Evolutionary conservation across 2,113 vertebrate species (phyloP).

Genomic region (Falco punctatus): DNA sequence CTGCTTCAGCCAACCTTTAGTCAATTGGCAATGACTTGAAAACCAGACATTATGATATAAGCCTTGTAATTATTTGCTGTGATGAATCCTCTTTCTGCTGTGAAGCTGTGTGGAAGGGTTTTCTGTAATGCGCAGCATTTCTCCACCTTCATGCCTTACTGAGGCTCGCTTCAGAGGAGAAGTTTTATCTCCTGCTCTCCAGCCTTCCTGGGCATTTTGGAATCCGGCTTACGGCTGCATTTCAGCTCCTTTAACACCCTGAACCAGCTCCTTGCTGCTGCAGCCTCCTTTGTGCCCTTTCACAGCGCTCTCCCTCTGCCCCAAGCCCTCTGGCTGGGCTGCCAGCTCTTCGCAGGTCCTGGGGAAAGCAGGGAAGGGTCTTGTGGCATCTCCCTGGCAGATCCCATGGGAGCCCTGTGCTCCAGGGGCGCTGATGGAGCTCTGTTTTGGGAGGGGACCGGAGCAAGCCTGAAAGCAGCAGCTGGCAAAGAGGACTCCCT

Average conservation of each 20-base stretch:
- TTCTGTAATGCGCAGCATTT: fast-evolving
- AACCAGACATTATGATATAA: not conserved
- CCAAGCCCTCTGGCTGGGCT: not conserved
- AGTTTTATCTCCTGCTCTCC: not conserved
- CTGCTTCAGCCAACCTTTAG: slow-evolving; percentile 17
- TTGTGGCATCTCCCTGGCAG: not conserved
- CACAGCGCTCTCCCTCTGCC: not conserved
- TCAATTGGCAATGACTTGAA: not conserved
- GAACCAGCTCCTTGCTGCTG: not conserved
- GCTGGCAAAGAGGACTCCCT: not conserved
- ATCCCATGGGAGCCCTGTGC: not conserved
- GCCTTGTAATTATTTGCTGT: slow-evolving; percentile 4
- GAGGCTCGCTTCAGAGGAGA: not conserved
- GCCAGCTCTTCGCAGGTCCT: not conserved
- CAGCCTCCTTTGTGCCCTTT: not conserved
- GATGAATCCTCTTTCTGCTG: not conserved
- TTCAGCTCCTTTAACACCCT: not conserved
- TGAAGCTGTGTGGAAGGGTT: not conserved
- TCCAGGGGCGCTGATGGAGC: not conserved
- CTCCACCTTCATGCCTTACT: not conserved
- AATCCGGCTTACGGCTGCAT: not conserved
- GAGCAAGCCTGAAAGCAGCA: not conserved
- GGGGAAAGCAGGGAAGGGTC: not conserved
- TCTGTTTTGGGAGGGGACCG: not conserved
- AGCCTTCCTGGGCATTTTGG: not conserved